These are phyloP conservation scores for Aphelocoma californica DNA, from an alignment of 2,797 vertebrate genomes.

Conservation along the genomic window DNA sequence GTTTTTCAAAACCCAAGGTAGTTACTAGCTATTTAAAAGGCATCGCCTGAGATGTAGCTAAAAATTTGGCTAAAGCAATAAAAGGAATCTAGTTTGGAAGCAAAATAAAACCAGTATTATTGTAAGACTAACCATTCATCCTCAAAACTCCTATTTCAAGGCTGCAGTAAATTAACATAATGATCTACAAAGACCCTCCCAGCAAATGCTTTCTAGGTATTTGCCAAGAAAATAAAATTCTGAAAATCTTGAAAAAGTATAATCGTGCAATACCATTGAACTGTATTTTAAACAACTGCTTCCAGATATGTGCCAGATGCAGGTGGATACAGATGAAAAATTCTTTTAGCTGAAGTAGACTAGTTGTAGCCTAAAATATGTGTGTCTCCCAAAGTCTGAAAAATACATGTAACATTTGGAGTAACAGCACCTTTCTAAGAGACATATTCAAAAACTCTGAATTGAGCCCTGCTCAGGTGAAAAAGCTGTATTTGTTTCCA, in stretches of 20 bases:
- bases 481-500: neutral
- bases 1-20: neutral
- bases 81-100: neutral
- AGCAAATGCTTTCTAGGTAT: neutral
- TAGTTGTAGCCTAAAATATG: neutral
- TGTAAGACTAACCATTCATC: neutral
- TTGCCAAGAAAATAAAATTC: neutral
- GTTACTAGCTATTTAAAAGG: neutral
- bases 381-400: neutral
- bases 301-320: neutral
- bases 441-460: neutral
- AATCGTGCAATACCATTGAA: fast-evolving
- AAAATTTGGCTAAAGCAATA: neutral
- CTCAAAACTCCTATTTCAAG: neutral
- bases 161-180: neutral
- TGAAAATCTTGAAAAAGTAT: neutral
- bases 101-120: neutral
- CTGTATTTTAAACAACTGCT: neutral
- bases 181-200: neutral
- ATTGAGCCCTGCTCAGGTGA: neutral
- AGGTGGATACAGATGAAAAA: neutral
- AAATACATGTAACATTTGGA: neutral
- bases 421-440: neutral
- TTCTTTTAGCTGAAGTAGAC: neutral
- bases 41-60: neutral